Percentiles rank a stretch among this genome's conserved stretches.
Evolutionary conservation across 2,888 invertebrate genomes (phyloP).

Genomic region (Leucoma salicis): DNA sequence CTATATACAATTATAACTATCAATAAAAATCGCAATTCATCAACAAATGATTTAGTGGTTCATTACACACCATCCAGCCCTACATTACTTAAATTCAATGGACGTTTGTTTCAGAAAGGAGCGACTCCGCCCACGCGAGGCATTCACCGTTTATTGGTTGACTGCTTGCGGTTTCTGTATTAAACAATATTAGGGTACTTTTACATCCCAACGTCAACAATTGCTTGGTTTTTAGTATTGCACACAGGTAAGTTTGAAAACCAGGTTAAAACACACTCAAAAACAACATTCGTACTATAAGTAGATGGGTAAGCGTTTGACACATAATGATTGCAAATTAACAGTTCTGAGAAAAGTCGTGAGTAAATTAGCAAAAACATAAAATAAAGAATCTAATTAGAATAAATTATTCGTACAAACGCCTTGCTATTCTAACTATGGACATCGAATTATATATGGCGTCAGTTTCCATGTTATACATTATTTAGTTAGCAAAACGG

Average conservation of each 20-base stretch:
- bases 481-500: slow-evolving; percentile 8
- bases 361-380: slow-evolving; percentile 12
- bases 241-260: not conserved
- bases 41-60: slow-evolving; percentile 16
- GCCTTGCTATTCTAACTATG: slow-evolving; percentile 11
- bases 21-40: not conserved
- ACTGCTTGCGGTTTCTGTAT: slow-evolving; percentile 46
- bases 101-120: slow-evolving; percentile 41
- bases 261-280: not conserved
- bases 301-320: not conserved
- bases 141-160: slow-evolving; percentile 58
- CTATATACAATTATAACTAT: too few species aligned
- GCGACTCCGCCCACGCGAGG: slow-evolving; percentile 55
- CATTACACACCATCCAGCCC: slow-evolving; percentile 22
- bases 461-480: slow-evolving; percentile 8
- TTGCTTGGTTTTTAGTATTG: too few species aligned
- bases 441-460: slow-evolving; percentile 6
- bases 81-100: slow-evolving; percentile 32
- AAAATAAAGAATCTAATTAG: slow-evolving; percentile 9
- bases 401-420: slow-evolving; percentile 16
- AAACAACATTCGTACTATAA: not conserved
- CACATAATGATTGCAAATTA: not conserved
- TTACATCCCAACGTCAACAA: slow-evolving; percentile 22
- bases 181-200: slow-evolving; percentile 30
- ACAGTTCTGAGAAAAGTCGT: slow-evolving; percentile 13